phyloP scores from a whole-genome alignment of 1,140 invertebrate genomes.

The Caenorhabditis latens region DNA sequence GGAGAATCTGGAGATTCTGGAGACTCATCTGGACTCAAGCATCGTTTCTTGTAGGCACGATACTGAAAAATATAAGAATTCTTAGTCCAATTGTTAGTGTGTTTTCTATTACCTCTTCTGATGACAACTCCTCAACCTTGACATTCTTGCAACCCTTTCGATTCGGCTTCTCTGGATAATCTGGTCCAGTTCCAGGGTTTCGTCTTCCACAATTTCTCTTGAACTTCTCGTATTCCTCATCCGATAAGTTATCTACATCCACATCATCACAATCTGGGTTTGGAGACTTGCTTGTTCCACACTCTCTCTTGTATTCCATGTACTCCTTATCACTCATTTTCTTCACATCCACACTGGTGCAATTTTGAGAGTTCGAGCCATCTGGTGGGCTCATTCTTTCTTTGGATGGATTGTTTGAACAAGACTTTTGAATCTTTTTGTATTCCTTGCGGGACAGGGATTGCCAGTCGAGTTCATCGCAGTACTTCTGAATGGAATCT shows the following conservation, averaged over 20 bases:
- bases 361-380: neutral
- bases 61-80: neutral
- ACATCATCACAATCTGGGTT: conserved; percentile 1
- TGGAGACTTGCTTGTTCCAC: neutral
- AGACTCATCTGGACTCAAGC: neutral
- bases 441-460: neutral
- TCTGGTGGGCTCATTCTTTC: neutral
- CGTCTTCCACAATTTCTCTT: neutral
- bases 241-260: neutral
- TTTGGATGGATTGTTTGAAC: neutral
- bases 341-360: neutral
- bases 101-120: neutral
- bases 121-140: neutral
- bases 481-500: neutral
- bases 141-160: neutral
- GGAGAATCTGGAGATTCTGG: neutral
- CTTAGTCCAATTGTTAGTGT: neutral
- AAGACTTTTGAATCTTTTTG: neutral
- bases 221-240: neutral
- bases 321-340: neutral
- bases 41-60: neutral
- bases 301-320: neutral
- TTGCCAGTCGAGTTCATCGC: neutral
- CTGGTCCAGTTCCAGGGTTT: neutral
- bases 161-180: neutral